A percentile compares a stretch with the other conserved stretches of the same genome.
These are phyloP conservation scores for Oreochromis niloticus DNA, from an alignment of 2,113 vertebrate genomes.

Conservation along the genomic window DNA sequence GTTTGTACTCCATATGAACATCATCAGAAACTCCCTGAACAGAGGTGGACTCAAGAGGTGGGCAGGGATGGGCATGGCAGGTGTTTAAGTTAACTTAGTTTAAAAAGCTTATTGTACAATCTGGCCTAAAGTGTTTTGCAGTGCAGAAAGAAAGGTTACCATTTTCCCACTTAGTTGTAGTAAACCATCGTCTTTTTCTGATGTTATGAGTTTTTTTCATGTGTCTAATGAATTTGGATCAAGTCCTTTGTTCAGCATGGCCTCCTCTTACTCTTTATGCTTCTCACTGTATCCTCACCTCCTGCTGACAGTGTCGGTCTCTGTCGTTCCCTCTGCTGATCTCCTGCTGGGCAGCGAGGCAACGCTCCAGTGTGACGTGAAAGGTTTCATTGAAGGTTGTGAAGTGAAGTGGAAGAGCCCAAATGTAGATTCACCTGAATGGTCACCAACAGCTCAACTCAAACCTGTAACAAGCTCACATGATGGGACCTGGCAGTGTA, in stretches of 20 bases:
- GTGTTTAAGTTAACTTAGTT: not conserved
- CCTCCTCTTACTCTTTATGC: not conserved
- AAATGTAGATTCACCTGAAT: rapidly evolving
- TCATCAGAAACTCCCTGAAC: not conserved
- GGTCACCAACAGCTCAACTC: not conserved
- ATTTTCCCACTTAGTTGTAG: not conserved
- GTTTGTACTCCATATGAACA: too few species aligned
- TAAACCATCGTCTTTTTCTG: not conserved
- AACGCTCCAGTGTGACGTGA: conserved; percentile 27
- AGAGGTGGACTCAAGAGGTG: not conserved
- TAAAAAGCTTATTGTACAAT: not conserved
- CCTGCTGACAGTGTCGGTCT: conserved; percentile 15
- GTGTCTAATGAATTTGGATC: not conserved
- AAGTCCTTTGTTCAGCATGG: not conserved
- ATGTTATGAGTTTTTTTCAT: not conserved
- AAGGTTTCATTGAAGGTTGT: rapidly evolving
- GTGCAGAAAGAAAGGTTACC: not conserved
- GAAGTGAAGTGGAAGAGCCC: conserved; percentile 27
- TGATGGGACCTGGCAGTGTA: conserved; percentile 40
- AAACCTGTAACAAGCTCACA: not conserved
- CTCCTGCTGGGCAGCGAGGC: not conserved
- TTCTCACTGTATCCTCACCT: not conserved
- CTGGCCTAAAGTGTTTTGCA: not conserved
- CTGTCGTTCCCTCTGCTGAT: not conserved
- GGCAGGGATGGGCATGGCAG: not conserved